A percentile compares a stretch with the other conserved stretches of the same genome.
Conservation (phyloP, 2,888 invertebrate species). For the Drosophila gaucha region DNA sequence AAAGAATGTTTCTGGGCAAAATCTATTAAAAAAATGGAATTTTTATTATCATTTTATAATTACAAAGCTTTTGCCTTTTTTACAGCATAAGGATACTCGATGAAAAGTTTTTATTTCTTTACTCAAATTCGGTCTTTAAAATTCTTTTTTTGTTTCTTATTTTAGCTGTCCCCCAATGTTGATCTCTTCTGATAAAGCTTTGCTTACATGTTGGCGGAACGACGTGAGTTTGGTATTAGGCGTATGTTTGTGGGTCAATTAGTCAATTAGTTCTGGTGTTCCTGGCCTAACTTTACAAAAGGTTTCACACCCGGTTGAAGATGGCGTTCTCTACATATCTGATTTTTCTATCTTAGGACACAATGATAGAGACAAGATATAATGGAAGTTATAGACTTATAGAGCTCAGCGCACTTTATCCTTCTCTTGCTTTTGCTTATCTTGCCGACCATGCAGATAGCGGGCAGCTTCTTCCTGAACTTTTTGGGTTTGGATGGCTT, state of each 20-base stretch:
- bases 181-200: too few relatives aligned
- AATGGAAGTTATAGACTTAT: too few relatives aligned
- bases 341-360: slow-evolving; percentile 69
- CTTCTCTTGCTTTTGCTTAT: slow-evolving; percentile 7
- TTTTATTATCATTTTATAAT: too few relatives aligned
- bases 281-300: slow-evolving; percentile 60
- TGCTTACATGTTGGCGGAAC: slow-evolving; percentile 80
- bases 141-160: slow-evolving; percentile 2
- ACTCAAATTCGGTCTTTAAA: slow-evolving; percentile 9
- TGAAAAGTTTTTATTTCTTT: slow-evolving; percentile 11
- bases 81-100: slow-evolving; percentile 24
- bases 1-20: slow-evolving; percentile 50
- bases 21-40: too few relatives aligned
- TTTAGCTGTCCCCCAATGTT: slow-evolving; percentile 17
- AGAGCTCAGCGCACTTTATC: slow-evolving; percentile 26
- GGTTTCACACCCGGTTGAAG: slow-evolving; percentile 53
- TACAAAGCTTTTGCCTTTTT: too few relatives aligned
- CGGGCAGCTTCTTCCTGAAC: slow-evolving; percentile 27
- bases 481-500: background rate
- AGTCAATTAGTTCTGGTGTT: too few relatives aligned
- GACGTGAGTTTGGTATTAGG: slow-evolving; percentile 77
- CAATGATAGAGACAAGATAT: slow-evolving; percentile 15
- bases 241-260: too few relatives aligned
- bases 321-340: slow-evolving; percentile 42
- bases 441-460: slow-evolving; percentile 19